These are phyloP conservation scores for Patella caerulea DNA, from an alignment of 2,888 invertebrate genomes.

Conservation along the genomic window DNA sequence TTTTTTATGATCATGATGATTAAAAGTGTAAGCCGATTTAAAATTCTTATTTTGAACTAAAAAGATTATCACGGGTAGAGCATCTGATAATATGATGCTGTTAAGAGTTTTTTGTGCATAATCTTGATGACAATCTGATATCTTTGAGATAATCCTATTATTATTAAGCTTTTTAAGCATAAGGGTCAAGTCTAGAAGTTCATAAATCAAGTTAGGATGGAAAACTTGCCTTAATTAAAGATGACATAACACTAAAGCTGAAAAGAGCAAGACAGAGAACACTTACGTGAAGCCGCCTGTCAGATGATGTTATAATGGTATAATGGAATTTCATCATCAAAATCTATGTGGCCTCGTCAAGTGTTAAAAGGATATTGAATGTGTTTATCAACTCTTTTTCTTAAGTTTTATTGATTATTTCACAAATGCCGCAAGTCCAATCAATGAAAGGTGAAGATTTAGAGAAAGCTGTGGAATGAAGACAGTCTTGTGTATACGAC, in stretches of 20 bases:
- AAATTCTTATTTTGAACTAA: too few relatives aligned
- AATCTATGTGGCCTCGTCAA: conserved; percentile 13
- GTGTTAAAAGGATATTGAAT: conserved; percentile 13
- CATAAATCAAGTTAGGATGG: conserved; percentile 3
- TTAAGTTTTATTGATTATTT: conserved; percentile 13
- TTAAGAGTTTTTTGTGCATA: too few relatives aligned
- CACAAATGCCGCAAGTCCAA: conserved; percentile 13
- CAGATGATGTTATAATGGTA: conserved; percentile 11
- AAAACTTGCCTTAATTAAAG: conserved; percentile 11
- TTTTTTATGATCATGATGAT: too few relatives aligned
- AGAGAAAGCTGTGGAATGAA: conserved; percentile 8
- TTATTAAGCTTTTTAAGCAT: conserved; percentile 4
- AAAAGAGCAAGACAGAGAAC: conserved; percentile 8
- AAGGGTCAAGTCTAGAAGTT: conserved; percentile 4
- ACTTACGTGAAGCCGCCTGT: conserved; percentile 11
- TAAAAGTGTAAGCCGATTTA: too few relatives aligned
- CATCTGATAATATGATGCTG: too few relatives aligned
- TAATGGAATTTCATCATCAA: conserved; percentile 13
- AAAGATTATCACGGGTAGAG: too few relatives aligned
- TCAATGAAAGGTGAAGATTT: conserved; percentile 13
- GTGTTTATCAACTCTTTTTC: conserved; percentile 13
- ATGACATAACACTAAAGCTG: conserved; percentile 8
- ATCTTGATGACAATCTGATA: too few relatives aligned
- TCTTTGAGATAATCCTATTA: conserved; percentile 2
- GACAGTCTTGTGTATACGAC: conserved; percentile 13